Conservation (phyloP, 2,888 invertebrate genomes). For the Petrolisthes manimaculis region DNA sequence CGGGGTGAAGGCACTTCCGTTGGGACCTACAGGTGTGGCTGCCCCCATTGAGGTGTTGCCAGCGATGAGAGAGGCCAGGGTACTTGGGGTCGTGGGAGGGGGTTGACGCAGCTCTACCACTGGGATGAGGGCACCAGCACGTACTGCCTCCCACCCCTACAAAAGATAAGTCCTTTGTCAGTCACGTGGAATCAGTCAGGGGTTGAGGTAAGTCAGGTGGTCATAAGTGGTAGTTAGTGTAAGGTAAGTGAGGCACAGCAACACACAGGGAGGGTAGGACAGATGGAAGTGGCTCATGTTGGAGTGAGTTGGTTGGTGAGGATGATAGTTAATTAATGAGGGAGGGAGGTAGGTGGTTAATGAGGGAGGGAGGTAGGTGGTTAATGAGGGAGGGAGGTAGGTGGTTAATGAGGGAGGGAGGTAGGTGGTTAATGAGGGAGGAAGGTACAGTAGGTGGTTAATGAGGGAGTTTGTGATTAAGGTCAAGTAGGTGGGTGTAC, state of each 20-base stretch:
- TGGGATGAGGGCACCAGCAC: slow-evolving; percentile 62
- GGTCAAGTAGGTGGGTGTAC: neutral
- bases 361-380: neutral
- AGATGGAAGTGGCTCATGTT: neutral
- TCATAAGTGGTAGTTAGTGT: neutral
- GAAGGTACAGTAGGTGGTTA: neutral
- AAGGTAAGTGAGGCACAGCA: neutral
- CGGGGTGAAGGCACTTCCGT: slow-evolving; percentile 47
- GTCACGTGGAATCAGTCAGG: slow-evolving; percentile 20
- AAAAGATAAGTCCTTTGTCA: slow-evolving; percentile 64
- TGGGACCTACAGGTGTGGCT: slow-evolving; percentile 46
- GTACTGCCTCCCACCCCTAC: slow-evolving; percentile 60
- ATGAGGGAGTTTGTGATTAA: neutral
- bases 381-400: no score
- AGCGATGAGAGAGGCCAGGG: slow-evolving; percentile 38
- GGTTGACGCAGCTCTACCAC: slow-evolving; percentile 61
- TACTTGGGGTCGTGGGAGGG: slow-evolving; percentile 40
- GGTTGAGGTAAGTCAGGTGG: neutral
- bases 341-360: neutral
- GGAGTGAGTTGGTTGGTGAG: neutral
- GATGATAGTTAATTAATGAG: no score
- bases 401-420: neutral
- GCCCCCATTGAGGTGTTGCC: slow-evolving; percentile 45
- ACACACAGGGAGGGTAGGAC: neutral
- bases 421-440: neutral